Evolutionary conservation across 1,140 invertebrate species (phyloP).

Genomic region (Diabrotica virgifera): DNA sequence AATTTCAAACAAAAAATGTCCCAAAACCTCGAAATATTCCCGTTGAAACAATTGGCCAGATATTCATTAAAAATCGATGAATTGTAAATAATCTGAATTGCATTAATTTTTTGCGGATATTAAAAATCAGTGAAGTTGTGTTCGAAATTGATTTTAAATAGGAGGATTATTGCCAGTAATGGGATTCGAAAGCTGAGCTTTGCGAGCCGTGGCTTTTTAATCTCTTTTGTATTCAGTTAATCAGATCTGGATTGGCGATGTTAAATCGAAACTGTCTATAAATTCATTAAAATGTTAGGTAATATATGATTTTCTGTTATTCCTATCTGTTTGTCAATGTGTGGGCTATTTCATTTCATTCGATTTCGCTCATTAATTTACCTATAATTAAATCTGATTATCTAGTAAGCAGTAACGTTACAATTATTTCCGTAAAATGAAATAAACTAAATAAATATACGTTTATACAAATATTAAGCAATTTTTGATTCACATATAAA

Average conservation of each 20-base stretch:
- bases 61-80: slow-evolving; percentile 30
- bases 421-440: too few relatives aligned
- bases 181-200: slow-evolving; percentile 30
- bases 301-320: background rate
- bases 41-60: background rate
- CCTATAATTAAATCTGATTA: too few relatives aligned
- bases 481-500: too few relatives aligned
- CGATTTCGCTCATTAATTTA: too few relatives aligned
- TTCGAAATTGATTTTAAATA: slow-evolving; percentile 34
- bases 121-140: slow-evolving; percentile 31
- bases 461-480: too few relatives aligned
- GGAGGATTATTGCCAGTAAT: slow-evolving; percentile 31
- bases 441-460: too few relatives aligned
- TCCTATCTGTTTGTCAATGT: background rate
- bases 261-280: slow-evolving; percentile 15
- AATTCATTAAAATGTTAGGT: slow-evolving; percentile 8
- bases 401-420: too few relatives aligned
- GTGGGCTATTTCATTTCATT: background rate
- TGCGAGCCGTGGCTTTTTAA: slow-evolving; percentile 30
- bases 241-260: slow-evolving; percentile 23
- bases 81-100: slow-evolving; percentile 30
- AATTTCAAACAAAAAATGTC: background rate
- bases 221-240: slow-evolving; percentile 27
- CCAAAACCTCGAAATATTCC: slow-evolving; percentile 1
- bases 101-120: slow-evolving; percentile 30